Evolutionary conservation across 2,113 vertebrate species (phyloP), one percentile per base, ranked within the genome.

Genomic region (Motacilla alba): DNA sequence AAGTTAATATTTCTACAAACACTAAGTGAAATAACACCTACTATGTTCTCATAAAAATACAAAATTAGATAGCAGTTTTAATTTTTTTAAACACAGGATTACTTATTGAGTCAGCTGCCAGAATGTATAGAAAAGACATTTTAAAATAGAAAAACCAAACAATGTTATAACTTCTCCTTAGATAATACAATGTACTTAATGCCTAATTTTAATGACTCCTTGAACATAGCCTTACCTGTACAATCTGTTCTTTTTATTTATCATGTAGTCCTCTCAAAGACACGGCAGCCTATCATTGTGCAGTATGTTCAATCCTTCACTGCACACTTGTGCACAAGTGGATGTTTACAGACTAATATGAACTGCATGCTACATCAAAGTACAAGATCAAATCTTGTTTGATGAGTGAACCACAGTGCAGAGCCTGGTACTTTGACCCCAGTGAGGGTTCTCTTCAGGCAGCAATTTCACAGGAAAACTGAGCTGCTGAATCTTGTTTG

Each of bases 1-100:
- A 93, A 78, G 31, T 21, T 33, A 68, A 21, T 43, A 58, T 53
- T 87, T 44, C 47, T 30, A 44, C 83, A 83, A 94, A 82, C 17
- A 75, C 47, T 52, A 92, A 87, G 59, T 60, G 59, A 84, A 56
- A 87, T 89, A 58, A 21, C 39, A 88, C 17, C n/a, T 84, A 22
- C 5, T 41, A 95, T 76, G 7, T 21, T 52, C 39, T 90, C 30
- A 68, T 39, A 53, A 64, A 50, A 95, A 94, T 81, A 84, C 67
- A 28, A 82, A 96, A 83, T 91, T 90, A 62, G 27, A 67, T 49
- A 12, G 52, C 11, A 20, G 7, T 26, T 91, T 85, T 14, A 62
- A 90, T 89, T 93, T 92, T 76, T 91, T 83, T 9, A 72, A 94
- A 70, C 28, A 60, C 68, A 74, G 19, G 19, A 83, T 76, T 83